Base-by-base conservation (phyloP, 2,888 invertebrate genomes). In the Patella ulyssiponensis region DNA sequence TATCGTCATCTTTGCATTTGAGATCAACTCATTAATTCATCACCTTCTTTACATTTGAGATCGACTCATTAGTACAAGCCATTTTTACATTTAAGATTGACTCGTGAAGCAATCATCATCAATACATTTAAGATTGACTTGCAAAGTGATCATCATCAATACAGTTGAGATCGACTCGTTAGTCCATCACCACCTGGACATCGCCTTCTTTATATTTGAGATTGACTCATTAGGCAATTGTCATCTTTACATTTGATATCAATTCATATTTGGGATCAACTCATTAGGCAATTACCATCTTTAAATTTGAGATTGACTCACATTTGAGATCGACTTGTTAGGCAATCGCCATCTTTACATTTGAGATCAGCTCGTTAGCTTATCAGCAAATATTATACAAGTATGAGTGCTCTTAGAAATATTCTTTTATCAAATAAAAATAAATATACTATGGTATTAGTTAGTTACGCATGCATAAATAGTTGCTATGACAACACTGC, bases 131-230 rank as follows among this genome's bases (percentile, higher is more conserved):
- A 27, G 27, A 27, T 27, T 2, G 27, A 27, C 20, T 64, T 64
- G 20, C 11, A 20, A 64, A 20, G n/a, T n/a, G n/a, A 64, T 64
- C n/a, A 15, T 11, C 12, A 20, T 72, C 20, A 64, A n/a, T 64
- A 64, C 20, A 27, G 1, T 27, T 27, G 27, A 27, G 27, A 27
- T 27, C 27, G 27, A 27, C 20, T 64, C 17, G 20, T n/a, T 64
- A 64, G 58, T 64, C n/a, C 58, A 64, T 64, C n/a, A 15, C 4
- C 12, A 27, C 27, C 27, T n/a, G 27, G 27, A 27, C 81, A 69
- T 82, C 82, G 58, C 85, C 81, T 78, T 77, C 17, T 27, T 70
- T 33, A 75, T 56, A 75, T 15, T 12, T 73, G 7, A 76, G 54
- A 56, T 58, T 56, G 54, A 52, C 69, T 54, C 71, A 78, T 69